These are phyloP conservation scores for Teleiodes luculella DNA, from an alignment of 2,888 invertebrate species.

Conservation along the genomic window DNA sequence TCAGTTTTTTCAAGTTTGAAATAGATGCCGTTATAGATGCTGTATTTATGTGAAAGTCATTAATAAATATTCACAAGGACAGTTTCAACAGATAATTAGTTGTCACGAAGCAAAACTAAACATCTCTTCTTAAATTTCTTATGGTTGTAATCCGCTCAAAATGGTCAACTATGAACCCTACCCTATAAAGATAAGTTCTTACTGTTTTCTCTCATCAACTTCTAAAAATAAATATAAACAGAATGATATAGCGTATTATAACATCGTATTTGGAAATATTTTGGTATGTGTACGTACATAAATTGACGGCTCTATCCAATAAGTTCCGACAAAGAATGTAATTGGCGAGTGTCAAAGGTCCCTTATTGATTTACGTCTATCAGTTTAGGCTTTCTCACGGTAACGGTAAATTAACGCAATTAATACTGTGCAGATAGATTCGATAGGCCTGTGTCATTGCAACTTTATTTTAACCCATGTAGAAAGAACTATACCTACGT, in stretches of 20 bases:
- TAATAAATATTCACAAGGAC: no score
- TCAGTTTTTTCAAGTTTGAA: no score
- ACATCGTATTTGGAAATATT: constrained; percentile 33
- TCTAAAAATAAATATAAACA: no score
- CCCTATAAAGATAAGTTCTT: neutral
- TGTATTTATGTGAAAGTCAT: no score
- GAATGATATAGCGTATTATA: neutral
- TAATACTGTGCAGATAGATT: constrained; percentile 11
- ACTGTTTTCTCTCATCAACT: no score
- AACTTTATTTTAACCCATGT: neutral
- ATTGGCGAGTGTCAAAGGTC: constrained; percentile 56
- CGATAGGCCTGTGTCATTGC: neutral
- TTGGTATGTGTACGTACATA: constrained; percentile 23
- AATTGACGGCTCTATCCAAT: constrained; percentile 39
- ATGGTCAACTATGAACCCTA: no score
- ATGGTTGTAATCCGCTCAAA: no score
- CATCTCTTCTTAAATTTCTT: no score
- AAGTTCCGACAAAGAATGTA: constrained; percentile 45
- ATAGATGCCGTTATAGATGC: no score
- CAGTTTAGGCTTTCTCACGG: constrained; percentile 21
- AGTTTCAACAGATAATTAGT: no score
- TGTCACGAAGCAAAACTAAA: no score
- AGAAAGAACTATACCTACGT: no score
- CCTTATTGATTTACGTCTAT: constrained; percentile 1
- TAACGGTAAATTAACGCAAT: constrained; percentile 21